Conservation (phyloP, 2,797 vertebrate genomes). For the Acanthurus lineatus region DNA sequence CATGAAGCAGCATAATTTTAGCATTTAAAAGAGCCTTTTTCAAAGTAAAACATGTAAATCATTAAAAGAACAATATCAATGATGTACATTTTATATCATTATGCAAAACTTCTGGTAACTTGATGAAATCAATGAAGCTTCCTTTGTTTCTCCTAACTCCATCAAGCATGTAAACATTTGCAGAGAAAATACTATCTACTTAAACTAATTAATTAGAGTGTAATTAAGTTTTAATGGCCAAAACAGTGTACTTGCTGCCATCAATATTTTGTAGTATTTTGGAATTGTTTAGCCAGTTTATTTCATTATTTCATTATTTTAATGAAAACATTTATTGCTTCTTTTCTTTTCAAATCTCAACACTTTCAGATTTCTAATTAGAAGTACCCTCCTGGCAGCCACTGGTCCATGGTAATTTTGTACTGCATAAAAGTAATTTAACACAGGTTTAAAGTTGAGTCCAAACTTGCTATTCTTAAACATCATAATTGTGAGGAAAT, state of each 20-base stretch:
- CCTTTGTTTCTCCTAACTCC: background rate
- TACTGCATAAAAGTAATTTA: background rate
- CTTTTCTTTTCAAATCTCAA: background rate
- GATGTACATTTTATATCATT: too few relatives aligned
- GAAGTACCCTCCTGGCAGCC: too few relatives aligned
- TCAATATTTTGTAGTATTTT: background rate
- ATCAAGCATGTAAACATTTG: background rate
- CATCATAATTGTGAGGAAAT: background rate
- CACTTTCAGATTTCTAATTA: background rate
- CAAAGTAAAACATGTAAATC: background rate
- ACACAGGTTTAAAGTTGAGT: too few relatives aligned
- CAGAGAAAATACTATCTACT: background rate
- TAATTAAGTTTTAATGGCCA: too few relatives aligned
- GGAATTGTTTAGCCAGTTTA: background rate
- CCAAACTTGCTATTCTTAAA: too few relatives aligned
- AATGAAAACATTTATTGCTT: background rate
- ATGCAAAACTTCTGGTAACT: background rate
- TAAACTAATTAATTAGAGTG: too few relatives aligned
- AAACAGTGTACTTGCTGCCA: background rate
- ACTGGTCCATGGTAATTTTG: too few relatives aligned
- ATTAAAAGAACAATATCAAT: background rate
- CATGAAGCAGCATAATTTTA: background rate
- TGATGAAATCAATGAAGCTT: background rate
- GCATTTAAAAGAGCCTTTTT: background rate
- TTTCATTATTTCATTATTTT: too few relatives aligned